Base-by-base conservation (phyloP, 2,888 invertebrate species). In the Diploptera punctata region DNA sequence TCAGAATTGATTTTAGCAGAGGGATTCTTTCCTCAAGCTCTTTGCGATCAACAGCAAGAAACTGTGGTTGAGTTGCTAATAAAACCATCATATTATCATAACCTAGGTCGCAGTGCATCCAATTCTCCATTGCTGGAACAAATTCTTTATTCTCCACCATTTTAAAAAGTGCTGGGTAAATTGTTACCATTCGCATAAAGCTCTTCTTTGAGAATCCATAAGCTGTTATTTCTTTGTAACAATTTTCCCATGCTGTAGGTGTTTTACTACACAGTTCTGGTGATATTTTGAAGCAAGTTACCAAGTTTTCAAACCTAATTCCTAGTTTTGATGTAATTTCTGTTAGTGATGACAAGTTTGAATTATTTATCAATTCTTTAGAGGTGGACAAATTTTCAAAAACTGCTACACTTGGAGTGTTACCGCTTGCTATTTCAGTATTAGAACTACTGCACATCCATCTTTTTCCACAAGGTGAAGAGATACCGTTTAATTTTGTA, bases 1-100 rank as follows among this genome's bases (percentile, higher is more conserved):
- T 65, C n/a, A 16, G 44, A 21, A 65, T 18, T 47, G 65, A 44
- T 1, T 16, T 16, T 2, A 65, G n/a, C n/a, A 65, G 1, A 7
- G 65, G 65, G 24, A 65, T 44, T n/a, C 65, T 47, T 1, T 16
- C 26, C 5, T 13, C 5, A 3, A 65, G 44, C 26, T 65, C 65
- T 3, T 18, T 24, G 16, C 18, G 9, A 26, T 13, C 16, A 18
- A 65, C 26, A 1, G 65, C 44, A 4, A 65, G 47, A 29, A 47
- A 47, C 24, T 65, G 65, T n/a, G 65, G 65, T 21, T 33, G 38
- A 16, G n/a, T n/a, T 29, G 29, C 24, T 13, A 65, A 24, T 18
- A 65, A 44, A 65, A 44, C n/a, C 47, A 65, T 3, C 7, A 44
- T 38, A 47, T 65, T 47, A 5, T 65, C 24, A 65, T 47, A 26